Evolutionary conservation across 2,113 vertebrate genomes (phyloP).

Genomic region (Gasterosteus nipponicus): DNA sequence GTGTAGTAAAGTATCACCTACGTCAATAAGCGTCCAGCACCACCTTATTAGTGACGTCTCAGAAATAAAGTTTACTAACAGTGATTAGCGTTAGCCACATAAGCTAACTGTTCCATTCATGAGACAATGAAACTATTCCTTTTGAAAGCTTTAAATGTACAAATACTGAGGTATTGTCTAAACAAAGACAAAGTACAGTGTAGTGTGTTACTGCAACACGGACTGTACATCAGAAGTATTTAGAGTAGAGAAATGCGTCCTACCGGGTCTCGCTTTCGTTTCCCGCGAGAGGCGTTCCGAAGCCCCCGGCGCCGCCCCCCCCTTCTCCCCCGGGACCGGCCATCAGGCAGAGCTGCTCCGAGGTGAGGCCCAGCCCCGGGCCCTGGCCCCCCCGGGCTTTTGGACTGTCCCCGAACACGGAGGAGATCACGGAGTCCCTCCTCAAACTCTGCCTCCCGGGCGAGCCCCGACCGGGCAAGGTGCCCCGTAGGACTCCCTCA

Average conservation of each 20-base stretch:
- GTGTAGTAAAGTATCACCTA: too few relatives aligned
- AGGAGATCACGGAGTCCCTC: slow-evolving; percentile 89
- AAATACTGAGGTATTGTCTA: too few relatives aligned
- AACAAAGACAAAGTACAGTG: too few relatives aligned
- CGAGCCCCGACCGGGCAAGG: slow-evolving; percentile 89
- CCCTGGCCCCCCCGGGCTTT: slow-evolving; percentile 84
- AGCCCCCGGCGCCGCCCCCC: slow-evolving; percentile 76
- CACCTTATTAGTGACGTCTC: too few relatives aligned
- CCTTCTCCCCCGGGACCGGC: slow-evolving; percentile 84
- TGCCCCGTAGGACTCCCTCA: slow-evolving; percentile 88
- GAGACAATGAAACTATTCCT: too few relatives aligned
- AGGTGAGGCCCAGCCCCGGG: slow-evolving; percentile 77
- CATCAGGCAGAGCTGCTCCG: slow-evolving; percentile 87
- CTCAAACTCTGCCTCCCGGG: slow-evolving; percentile 92
- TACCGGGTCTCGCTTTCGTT: slow-evolving; percentile 94
- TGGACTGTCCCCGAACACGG: slow-evolving; percentile 91
- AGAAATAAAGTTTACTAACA: too few relatives aligned
- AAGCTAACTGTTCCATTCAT: too few relatives aligned
- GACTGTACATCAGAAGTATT: too few relatives aligned
- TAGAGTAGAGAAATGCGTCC: neutral
- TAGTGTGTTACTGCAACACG: too few relatives aligned
- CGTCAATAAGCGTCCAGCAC: too few relatives aligned
- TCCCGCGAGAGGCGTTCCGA: slow-evolving; percentile 84
- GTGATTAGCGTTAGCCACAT: too few relatives aligned
- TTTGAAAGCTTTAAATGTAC: too few relatives aligned